phyloP scores from a whole-genome alignment of 1,140 invertebrate genomes.

The Halyomorpha halys region DNA sequence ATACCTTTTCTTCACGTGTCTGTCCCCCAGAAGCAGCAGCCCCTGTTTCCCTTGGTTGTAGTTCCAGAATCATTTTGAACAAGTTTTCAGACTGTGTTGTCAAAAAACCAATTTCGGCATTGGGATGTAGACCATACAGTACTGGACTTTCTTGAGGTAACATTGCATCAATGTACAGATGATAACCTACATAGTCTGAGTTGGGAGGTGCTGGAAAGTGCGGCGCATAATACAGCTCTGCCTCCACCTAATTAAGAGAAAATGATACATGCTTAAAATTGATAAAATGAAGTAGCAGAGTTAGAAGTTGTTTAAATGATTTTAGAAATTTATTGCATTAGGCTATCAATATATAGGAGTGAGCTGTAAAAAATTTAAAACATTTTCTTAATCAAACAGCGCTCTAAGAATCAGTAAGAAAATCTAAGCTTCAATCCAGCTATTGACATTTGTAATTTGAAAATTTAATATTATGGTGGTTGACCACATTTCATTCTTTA shows the following conservation, averaged over 20 bases:
- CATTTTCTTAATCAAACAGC: too few relatives aligned
- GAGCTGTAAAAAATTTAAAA: too few relatives aligned
- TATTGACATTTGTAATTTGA: too few relatives aligned
- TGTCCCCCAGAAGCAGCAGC: conserved; percentile 49
- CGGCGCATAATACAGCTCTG: conserved; percentile 69
- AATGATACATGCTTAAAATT: too few relatives aligned
- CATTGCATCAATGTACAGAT: conserved; percentile 70
- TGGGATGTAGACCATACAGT: conserved; percentile 85
- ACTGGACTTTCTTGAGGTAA: conserved; percentile 79
- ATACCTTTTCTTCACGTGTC: conserved; percentile 72
- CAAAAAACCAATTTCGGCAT: conserved; percentile 90
- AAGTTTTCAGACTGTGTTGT: conserved; percentile 75
- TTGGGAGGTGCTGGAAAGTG: conserved; percentile 76
- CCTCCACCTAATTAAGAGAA: conserved; percentile 56
- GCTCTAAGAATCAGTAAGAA: too few relatives aligned
- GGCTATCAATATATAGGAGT: too few relatives aligned
- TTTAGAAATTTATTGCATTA: too few relatives aligned
- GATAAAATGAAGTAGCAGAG: too few relatives aligned
- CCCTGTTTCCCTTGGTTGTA: conserved; percentile 76
- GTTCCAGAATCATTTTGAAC: conserved; percentile 81
- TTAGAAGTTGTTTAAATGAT: too few relatives aligned
- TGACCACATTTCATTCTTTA: too few relatives aligned
- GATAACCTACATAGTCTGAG: conserved; percentile 53
- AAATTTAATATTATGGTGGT: too few relatives aligned
- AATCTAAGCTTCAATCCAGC: too few relatives aligned